Percentiles rank a stretch among this genome's conserved stretches.
These are phyloP conservation scores for Gephyroberyx darwinii DNA, from an alignment of 2,797 vertebrate genomes.

Conservation along the genomic window DNA sequence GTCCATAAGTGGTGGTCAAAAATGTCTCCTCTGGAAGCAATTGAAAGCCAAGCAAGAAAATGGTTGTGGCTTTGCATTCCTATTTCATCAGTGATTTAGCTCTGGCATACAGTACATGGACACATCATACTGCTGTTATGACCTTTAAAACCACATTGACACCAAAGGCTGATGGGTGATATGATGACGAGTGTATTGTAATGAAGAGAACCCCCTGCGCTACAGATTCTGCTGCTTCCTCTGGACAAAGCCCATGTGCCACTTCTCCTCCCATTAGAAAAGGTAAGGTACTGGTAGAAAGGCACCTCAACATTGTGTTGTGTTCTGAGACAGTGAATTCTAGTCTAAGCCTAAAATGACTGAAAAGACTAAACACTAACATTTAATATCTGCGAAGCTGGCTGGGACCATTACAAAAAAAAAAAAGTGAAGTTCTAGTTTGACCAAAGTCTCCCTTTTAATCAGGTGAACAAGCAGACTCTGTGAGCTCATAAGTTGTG, in stretches of 20 bases:
- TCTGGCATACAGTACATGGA: constrained; percentile 15
- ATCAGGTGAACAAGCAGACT: constrained; percentile 17
- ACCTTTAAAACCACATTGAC: constrained; percentile 27
- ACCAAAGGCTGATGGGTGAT: constrained; percentile 43
- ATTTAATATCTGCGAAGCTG: not conserved
- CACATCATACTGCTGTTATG: not conserved
- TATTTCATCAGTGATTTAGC: not conserved
- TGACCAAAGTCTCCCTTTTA: constrained; percentile 15
- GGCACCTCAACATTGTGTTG: constrained; percentile 69
- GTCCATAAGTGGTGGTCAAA: constrained; percentile 42
- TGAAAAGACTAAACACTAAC: constrained; percentile 16
- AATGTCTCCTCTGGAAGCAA: constrained; percentile 20
- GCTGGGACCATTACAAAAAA: constrained; percentile 14
- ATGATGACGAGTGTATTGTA: constrained; percentile 8
- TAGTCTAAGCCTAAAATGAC: constrained; percentile 31
- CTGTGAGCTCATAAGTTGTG: not conserved
- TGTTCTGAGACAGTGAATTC: constrained; percentile 31
- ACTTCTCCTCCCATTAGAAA: constrained; percentile 37
- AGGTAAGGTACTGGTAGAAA: constrained; percentile 69
- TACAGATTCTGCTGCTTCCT: constrained; percentile 30
- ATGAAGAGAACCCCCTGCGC: not conserved
- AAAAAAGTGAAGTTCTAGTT: constrained; percentile 6
- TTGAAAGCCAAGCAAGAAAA: not conserved
- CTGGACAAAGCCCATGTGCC: not conserved
- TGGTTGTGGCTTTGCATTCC: not conserved